A percentile compares a stretch with the other conserved stretches of the same genome.
Conservation (phyloP, 2,113 vertebrate species). For the Lepus timidus region DNA sequence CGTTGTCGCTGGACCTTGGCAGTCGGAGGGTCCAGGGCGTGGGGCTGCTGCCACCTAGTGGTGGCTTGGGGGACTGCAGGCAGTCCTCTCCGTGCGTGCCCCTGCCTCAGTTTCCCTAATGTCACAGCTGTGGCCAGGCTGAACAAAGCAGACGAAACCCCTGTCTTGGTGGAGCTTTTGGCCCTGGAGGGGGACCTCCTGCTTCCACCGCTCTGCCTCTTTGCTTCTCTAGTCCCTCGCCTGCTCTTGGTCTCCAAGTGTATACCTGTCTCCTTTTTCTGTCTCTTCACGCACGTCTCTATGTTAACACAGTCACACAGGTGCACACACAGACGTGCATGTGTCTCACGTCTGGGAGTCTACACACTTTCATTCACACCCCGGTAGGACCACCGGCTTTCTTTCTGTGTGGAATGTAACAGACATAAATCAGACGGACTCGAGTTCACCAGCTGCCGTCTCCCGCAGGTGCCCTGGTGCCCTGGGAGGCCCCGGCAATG, state of each 20-base stretch:
- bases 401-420: background rate
- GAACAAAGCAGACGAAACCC: background rate
- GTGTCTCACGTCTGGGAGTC: background rate
- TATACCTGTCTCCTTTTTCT: background rate
- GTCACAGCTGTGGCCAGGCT: background rate
- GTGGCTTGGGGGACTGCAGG: background rate
- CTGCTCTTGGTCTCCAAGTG: background rate
- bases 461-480: background rate
- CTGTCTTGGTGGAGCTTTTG: background rate
- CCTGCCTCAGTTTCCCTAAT: background rate
- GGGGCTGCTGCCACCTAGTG: constrained; percentile 50
- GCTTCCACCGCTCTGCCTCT: background rate
- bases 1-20: background rate
- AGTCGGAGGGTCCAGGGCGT: background rate
- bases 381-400: background rate
- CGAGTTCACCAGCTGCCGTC: background rate
- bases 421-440: background rate
- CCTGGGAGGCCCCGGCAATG: background rate
- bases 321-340: background rate
- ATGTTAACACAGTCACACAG: background rate
- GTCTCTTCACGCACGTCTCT: background rate
- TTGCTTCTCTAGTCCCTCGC: background rate
- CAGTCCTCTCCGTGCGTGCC: background rate
- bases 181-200: background rate
- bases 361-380: background rate